Base-by-base conservation (phyloP, 2,888 invertebrate genomes). In the Oxytorus armatus region DNA sequence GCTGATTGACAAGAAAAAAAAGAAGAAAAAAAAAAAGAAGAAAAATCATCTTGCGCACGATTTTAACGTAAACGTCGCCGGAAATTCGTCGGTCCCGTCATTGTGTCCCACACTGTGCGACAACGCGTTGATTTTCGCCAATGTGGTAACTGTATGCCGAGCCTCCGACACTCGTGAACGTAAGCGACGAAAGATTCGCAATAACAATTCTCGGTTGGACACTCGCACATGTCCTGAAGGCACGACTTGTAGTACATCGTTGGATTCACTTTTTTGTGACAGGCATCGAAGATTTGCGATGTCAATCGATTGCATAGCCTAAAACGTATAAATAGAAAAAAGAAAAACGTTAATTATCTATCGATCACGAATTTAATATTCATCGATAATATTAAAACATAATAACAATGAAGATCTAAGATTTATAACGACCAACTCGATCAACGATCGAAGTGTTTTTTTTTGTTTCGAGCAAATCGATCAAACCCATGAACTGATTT, bases 141-240 rank as follows among this genome's bases (percentile, higher is more conserved):
- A 83, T 95, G 94, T 0, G 93, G 93, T 59, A 96, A 92, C 79
- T 94, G 93, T 0, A 96, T 95, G 0, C 97, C 97, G 47, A 96
- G 92, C 21, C 97, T 93, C 81, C 95, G 94, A 89, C 98, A 98
- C 91, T 97, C 97, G 83, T 97, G 95, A 0, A 96, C 96, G 89
- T 98, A 98, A 1, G 98, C 98, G 70, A 96, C 95, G 88, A 98
- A 95, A 80, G 97, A 96, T 85, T 98, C 97, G 92, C 98, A 98
- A 90, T 97, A 96, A 87, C 98, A 98, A 87, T 94, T 94, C 76
- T 94, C 94, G 11, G 94, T 94, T 1, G 96, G 95, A 91, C 98
- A 98, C 88, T 97, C 97, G 89, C 98, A 97, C 92, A 97, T 96
- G 90, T 98, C 98, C 90, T 96, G 93, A 86, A 96, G 94, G 90